A percentile compares a stretch with the other conserved stretches of the same genome.
Conservation (phyloP, 2,113 vertebrate species). For the Rhagologus leucostigma region DNA sequence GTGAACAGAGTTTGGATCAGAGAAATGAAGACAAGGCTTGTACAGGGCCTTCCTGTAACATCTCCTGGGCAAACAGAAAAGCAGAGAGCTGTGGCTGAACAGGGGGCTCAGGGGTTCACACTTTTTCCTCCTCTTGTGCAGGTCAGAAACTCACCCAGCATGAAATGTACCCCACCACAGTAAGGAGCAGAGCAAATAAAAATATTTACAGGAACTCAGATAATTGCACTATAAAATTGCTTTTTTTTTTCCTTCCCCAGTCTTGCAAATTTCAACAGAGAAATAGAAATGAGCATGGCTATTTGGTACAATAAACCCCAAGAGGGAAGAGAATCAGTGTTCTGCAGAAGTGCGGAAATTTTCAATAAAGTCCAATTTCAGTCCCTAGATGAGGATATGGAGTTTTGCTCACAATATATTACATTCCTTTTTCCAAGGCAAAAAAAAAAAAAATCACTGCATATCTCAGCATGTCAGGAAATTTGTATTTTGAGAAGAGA, state of each 20-base stretch:
- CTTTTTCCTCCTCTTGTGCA: neutral
- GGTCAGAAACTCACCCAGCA: neutral
- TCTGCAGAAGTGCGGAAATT: neutral
- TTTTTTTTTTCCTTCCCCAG: neutral
- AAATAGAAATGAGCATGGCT: neutral
- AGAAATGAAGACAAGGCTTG: neutral
- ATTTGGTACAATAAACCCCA: neutral
- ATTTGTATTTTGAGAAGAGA: constrained; percentile 25
- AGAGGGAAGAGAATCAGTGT: neutral
- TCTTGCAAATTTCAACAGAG: neutral
- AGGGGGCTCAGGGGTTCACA: neutral
- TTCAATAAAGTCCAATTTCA: neutral
- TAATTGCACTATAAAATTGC: neutral
- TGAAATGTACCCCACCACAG: neutral
- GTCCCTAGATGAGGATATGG: neutral
- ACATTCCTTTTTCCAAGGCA: neutral
- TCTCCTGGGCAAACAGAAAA: neutral
- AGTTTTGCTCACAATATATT: neutral
- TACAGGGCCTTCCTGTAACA: neutral
- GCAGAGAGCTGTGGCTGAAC: neutral
- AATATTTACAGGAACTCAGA: neutral
- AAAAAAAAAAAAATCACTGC: neutral
- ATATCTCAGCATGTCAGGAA: neutral
- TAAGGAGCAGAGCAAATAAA: neutral
- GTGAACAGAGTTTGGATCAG: neutral